Conservation (phyloP, 2,797 vertebrate genomes). For the Gadopsis bispinosus region DNA sequence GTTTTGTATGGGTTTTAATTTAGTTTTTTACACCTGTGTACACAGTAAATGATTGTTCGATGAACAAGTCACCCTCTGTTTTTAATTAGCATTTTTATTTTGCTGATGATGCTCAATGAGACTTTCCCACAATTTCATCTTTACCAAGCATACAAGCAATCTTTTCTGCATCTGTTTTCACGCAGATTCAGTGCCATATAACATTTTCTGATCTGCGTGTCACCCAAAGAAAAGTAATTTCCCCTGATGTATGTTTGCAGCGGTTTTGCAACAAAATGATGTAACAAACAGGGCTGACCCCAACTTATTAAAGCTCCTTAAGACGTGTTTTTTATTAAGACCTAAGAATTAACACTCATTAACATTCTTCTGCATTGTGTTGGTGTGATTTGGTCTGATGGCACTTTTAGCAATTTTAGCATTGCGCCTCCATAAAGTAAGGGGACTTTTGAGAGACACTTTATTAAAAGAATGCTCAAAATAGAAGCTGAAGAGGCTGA, state of each 20-base stretch:
- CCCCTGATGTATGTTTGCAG: conserved; percentile 28
- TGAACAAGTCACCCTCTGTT: conserved; percentile 37
- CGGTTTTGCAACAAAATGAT: conserved; percentile 1
- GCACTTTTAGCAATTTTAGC: background rate
- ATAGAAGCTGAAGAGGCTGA: background rate
- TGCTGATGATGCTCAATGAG: conserved; percentile 31
- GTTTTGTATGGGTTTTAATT: conserved; percentile 71
- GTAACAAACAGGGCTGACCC: background rate
- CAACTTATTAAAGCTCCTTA: background rate
- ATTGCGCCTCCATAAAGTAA: background rate
- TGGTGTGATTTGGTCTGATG: background rate
- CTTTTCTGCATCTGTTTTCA: background rate
- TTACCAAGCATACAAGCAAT: conserved; percentile 6
- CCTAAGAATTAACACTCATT: background rate
- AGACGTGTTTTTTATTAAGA: background rate
- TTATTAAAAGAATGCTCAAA: background rate
- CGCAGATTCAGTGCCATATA: conserved; percentile 69
- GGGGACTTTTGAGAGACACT: background rate
- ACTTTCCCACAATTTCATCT: conserved; percentile 3
- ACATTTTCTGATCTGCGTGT: conserved; percentile 16
- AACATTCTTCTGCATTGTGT: too few species aligned
- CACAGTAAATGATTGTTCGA: conserved; percentile 61
- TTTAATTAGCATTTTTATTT: conserved; percentile 32
- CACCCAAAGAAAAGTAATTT: conserved; percentile 18
- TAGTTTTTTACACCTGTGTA: conserved; percentile 59